Evolutionary conservation across 2,113 vertebrate genomes (phyloP), one percentile per base, ranked within the genome.

Genomic region (Oreocharis arfaki): DNA sequence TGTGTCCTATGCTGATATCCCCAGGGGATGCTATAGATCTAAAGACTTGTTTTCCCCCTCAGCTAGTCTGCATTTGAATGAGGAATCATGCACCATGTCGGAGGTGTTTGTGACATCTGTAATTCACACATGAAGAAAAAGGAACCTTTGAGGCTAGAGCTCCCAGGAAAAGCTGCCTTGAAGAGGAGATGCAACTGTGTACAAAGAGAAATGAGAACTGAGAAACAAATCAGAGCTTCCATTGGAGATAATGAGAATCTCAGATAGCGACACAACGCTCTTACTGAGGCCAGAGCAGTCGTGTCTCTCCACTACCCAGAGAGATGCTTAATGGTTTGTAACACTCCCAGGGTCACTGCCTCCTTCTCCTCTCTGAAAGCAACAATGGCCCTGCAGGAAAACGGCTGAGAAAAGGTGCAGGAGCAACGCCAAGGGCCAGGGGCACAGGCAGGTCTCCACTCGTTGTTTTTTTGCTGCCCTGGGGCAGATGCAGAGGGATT

Each of bases 11-110:
- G 60, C 81, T 47, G 52, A n/a, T 84, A 73, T 93, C 90, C 95
- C 95, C 65, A 93, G 78, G 83, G 92, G 56, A 87, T 83, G 67
- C 27, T 73, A 28, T 35, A 79, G 60, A 86, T 94, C 78, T 87
- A 57, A 91, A 49, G 59, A 70, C 47, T 89, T 93, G 84, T 82
- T 87, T 92, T 87, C 55, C 89, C 84, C 50, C 59, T 95, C 81
- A 77, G 44, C 80, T 95, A 90, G 53, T 87, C 90, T 93, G 91
- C 87, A 96, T 94, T 89, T 96, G 87, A 92, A 96, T 93, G 73
- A 97, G 49, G 73, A 95, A 73, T 88, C 91, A 73, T 65, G 82
- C 32, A 84, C 68, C 46, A 46, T 87, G 82, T 84, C 44, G 5
- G 55, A 88, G 82, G 80, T 84, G 89, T 57, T 91, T 96, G 90